Conservation (phyloP, 2,797 vertebrate species). For the Morus bassanus region DNA sequence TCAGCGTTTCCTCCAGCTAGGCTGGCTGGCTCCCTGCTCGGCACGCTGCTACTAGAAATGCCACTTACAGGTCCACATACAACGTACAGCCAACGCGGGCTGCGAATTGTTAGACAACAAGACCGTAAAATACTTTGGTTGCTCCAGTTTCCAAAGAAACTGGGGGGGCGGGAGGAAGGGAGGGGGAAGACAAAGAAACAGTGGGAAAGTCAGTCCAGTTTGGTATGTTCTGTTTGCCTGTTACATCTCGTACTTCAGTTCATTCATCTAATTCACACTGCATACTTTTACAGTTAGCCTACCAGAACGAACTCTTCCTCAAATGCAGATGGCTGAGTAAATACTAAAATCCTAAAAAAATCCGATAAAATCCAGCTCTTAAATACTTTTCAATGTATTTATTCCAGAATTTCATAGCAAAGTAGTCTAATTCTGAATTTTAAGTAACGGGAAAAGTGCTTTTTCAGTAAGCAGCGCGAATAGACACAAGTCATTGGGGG, state of each 20-base stretch:
- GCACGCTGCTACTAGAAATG: background rate
- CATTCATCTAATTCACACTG: background rate
- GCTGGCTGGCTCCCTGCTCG: background rate
- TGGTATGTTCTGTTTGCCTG: background rate
- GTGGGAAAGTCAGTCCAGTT: background rate
- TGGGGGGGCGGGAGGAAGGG: no score
- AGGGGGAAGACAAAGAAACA: background rate
- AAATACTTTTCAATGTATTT: background rate
- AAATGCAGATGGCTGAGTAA: background rate
- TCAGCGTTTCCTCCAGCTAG: background rate
- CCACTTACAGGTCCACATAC: background rate
- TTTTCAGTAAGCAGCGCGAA: background rate
- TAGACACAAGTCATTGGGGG: background rate
- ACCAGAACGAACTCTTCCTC: background rate
- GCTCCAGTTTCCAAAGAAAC: background rate
- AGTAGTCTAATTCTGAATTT: background rate
- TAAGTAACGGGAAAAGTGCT: background rate
- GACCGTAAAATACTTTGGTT: background rate
- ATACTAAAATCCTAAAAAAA: background rate
- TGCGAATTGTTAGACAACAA: background rate
- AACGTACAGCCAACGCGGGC: background rate
- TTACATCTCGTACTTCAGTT: background rate
- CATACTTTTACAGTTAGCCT: background rate
- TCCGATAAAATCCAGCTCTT: background rate
- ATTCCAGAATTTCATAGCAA: slow-evolving; percentile 16